Conservation (phyloP, 2,113 vertebrate genomes). For the Camarhynchus parvulus region DNA sequence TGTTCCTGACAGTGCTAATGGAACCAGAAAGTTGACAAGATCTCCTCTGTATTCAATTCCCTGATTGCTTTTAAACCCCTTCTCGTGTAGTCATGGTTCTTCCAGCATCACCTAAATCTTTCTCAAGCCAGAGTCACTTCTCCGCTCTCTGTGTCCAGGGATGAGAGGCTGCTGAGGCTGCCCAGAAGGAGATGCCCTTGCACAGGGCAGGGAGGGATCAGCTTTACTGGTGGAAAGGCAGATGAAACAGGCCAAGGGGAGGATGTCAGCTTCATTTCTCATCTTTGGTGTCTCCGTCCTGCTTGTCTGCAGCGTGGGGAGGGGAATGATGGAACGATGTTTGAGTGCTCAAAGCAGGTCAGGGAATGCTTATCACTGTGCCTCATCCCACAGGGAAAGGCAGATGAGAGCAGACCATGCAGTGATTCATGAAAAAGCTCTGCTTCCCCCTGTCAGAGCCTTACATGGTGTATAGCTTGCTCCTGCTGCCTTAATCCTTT, state of each 20-base stretch:
- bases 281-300: neutral
- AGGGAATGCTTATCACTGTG: constrained; percentile 5
- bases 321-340: neutral
- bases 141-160: neutral
- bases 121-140: neutral
- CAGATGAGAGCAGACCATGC: neutral
- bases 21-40: constrained; percentile 67
- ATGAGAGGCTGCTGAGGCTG: neutral
- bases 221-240: neutral
- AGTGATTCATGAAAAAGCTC: constrained; percentile 22
- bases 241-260: neutral
- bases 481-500: constrained; percentile 26
- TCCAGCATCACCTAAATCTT: neutral
- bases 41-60: constrained; percentile 52
- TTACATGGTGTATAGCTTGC: constrained; percentile 10
- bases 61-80: constrained; percentile 19
- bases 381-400: constrained; percentile 14
- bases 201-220: neutral
- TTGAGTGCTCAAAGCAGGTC: neutral
- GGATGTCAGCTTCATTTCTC: neutral
- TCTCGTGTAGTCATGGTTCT: neutral
- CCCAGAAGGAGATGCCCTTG: neutral
- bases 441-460: constrained; percentile 8
- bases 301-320: neutral
- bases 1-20: constrained; percentile 65